phyloP scores from a whole-genome alignment of 2,888 invertebrate species.

The Danaus chrysippus region DNA sequence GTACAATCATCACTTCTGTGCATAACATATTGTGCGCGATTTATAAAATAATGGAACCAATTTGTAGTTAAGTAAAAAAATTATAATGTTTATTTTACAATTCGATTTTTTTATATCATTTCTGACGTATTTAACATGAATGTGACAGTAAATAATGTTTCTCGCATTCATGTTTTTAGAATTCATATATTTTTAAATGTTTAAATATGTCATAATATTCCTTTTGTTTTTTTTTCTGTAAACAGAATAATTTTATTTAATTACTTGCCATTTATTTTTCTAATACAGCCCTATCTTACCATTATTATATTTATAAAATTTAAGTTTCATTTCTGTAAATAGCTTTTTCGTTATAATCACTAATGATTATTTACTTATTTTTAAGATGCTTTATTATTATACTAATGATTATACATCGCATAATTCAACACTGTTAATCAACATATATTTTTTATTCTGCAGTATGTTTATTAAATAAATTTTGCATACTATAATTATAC shows the following conservation, averaged over 20 bases:
- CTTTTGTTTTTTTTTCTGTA: no score
- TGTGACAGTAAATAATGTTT: no score
- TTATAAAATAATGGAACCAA: background rate
- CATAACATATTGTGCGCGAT: background rate
- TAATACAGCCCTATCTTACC: constrained; percentile 52
- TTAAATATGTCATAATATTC: no score
- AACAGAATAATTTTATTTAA: constrained; percentile 4
- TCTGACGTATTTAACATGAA: no score
- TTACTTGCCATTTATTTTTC: constrained; percentile 41
- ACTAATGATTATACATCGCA: constrained; percentile 1
- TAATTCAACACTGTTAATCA: constrained; percentile 21
- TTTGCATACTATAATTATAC: constrained; percentile 19
- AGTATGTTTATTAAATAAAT: constrained; percentile 29
- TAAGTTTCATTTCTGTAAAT: constrained; percentile 36
- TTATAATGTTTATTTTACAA: no score
- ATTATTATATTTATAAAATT: constrained; percentile 38
- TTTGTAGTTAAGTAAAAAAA: no score
- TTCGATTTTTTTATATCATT: no score
- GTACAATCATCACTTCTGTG: constrained; percentile 6
- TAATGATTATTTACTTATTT: constrained; percentile 12
- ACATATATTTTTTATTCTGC: constrained; percentile 19
- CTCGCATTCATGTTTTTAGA: no score
- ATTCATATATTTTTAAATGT: no score
- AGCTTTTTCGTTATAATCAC: constrained; percentile 27
- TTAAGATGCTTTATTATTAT: constrained; percentile 1